phyloP scores from a whole-genome alignment of 53 echinoderm and acorn worm species.

The Holothuria leucospilota region DNA sequence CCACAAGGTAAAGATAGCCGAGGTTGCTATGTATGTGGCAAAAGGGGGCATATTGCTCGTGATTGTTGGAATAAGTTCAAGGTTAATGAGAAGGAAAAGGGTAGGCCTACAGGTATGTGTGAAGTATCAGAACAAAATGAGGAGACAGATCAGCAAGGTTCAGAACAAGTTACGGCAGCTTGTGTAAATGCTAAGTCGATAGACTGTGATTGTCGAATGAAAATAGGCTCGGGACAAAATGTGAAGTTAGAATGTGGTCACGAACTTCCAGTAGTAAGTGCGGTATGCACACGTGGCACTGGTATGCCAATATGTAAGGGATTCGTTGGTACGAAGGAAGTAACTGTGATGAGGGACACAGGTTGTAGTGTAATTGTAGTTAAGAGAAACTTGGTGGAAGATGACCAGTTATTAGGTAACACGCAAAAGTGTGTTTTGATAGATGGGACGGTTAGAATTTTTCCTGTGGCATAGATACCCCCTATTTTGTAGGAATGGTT shows the following conservation, averaged over 20 bases:
- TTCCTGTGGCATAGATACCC: conserved; percentile 52
- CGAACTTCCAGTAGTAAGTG: conserved; percentile 58
- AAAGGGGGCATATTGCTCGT: conserved; percentile 31
- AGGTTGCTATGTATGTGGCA: conserved; percentile 32
- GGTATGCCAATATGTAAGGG: conserved; percentile 8
- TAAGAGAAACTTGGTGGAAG: background rate
- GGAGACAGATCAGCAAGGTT: background rate
- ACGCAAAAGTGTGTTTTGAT: conserved; percentile 36
- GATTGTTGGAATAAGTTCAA: conserved; percentile 21
- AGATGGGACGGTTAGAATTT: conserved; percentile 43
- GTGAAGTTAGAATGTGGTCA: conserved; percentile 30
- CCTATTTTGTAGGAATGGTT: conserved; percentile 43
- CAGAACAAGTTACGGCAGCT: background rate
- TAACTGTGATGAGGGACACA: conserved; percentile 42
- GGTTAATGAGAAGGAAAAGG: background rate
- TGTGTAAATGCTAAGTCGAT: background rate
- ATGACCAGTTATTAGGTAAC: conserved; percentile 10
- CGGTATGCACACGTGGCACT: background rate
- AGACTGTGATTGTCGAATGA: conserved; percentile 10
- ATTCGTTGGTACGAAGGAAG: conserved; percentile 10
- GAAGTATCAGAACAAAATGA: background rate
- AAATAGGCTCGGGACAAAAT: background rate
- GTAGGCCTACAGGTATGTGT: background rate
- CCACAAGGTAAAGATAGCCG: background rate
- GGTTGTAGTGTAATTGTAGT: conserved; percentile 61